phyloP scores from a whole-genome alignment of 1,140 invertebrate species.

The Saccostrea glomerata region DNA sequence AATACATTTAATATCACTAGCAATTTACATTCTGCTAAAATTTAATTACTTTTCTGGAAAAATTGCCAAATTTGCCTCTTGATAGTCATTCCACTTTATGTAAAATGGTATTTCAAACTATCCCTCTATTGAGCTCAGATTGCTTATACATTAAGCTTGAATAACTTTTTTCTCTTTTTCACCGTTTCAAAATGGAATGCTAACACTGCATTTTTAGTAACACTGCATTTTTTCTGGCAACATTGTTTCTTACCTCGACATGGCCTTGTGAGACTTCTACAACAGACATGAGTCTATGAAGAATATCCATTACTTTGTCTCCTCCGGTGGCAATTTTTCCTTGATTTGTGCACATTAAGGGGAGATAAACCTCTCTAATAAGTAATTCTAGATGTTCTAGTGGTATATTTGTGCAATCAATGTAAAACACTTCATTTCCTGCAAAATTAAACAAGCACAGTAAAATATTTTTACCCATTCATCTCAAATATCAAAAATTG shows the following conservation, averaged over 20 bases:
- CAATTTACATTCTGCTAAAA: too few species aligned
- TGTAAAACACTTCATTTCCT: slow-evolving; percentile 77
- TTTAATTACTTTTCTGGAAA: too few species aligned
- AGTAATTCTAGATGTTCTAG: slow-evolving; percentile 76
- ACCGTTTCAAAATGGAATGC: too few species aligned
- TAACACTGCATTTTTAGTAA: too few species aligned
- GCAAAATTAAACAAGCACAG: slow-evolving; percentile 35
- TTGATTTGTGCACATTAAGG: slow-evolving; percentile 76
- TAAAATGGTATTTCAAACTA: too few species aligned
- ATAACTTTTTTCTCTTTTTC: too few species aligned
- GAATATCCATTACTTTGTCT: slow-evolving; percentile 78
- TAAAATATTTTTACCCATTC: neutral
- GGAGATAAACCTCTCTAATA: slow-evolving; percentile 77
- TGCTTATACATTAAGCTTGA: too few species aligned
- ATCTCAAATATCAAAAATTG: neutral
- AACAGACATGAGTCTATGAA: slow-evolving; percentile 77
- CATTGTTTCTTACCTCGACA: slow-evolving; percentile 65
- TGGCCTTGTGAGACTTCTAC: slow-evolving; percentile 77
- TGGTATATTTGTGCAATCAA: slow-evolving; percentile 73
- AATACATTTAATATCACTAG: too few species aligned
- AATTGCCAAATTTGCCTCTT: too few species aligned
- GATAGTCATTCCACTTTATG: too few species aligned
- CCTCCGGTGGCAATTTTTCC: slow-evolving; percentile 66
- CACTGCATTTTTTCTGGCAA: too few species aligned
- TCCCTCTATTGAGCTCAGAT: too few species aligned